A percentile compares a stretch with the other conserved stretches of the same genome.
Conservation (phyloP, 2,113 vertebrate species). For the Gorilla gorilla region DNA sequence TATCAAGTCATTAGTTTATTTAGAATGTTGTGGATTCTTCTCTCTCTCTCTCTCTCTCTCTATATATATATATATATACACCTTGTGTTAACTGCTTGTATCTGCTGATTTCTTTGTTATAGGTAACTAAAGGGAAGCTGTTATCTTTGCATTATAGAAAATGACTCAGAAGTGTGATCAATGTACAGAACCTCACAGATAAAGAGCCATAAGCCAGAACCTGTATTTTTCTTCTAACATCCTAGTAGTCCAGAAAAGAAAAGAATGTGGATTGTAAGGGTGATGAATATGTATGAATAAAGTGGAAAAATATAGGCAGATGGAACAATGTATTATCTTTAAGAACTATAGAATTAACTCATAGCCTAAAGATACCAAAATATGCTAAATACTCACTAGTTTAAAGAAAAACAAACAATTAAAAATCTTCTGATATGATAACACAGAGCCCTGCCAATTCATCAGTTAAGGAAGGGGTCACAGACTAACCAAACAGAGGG, state of each 20-base stretch:
- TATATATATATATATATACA: neutral
- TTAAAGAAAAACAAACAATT: neutral
- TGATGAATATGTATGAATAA: neutral
- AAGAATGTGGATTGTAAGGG: neutral
- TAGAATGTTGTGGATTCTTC: neutral
- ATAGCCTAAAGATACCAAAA: neutral
- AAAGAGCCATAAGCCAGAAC: neutral
- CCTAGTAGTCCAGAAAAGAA: neutral
- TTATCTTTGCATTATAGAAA: neutral
- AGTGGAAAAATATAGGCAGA: neutral
- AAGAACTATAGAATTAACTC: neutral
- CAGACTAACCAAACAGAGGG: neutral
- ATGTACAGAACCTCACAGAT: neutral
- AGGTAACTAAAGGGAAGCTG: neutral
- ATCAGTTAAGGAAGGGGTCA: neutral
- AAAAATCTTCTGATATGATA: neutral
- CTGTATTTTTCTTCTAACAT: neutral
- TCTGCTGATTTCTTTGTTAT: neutral
- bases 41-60: no score
- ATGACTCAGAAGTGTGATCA: neutral
- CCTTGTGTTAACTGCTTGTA: neutral
- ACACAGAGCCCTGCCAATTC: neutral
- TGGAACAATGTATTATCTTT: neutral
- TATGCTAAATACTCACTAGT: neutral
- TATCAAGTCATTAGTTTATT: neutral